phyloP scores from a whole-genome alignment of 2,113 vertebrate genomes.

The Labeo rohita region DNA sequence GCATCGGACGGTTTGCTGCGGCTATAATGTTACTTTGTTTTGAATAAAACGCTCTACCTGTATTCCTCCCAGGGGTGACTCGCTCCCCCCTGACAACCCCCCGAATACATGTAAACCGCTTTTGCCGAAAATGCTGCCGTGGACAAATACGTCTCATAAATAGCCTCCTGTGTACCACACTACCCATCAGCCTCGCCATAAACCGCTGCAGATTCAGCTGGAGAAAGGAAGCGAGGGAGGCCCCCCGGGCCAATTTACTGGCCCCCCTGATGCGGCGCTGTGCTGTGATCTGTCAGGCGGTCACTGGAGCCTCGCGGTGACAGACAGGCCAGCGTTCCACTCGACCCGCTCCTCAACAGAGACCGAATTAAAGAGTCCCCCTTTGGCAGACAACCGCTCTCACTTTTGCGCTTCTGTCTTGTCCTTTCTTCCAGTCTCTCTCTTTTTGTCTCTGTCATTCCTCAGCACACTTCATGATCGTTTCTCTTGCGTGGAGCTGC shows the following conservation, averaged over 20 bases:
- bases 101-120: slow-evolving; percentile 48
- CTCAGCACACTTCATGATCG: slow-evolving; percentile 58
- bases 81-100: slow-evolving; percentile 38
- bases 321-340: slow-evolving; percentile 58
- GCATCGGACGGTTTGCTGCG: background rate
- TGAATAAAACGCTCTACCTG: slow-evolving; percentile 46
- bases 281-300: slow-evolving; percentile 58
- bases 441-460: slow-evolving; percentile 51
- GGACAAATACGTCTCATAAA: slow-evolving; percentile 48
- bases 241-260: slow-evolving; percentile 57
- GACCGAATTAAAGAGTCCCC: slow-evolving; percentile 59
- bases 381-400: slow-evolving; percentile 46
- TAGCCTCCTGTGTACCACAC: slow-evolving; percentile 49
- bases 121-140: slow-evolving; percentile 47
- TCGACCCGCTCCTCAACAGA: slow-evolving; percentile 48
- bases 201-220: slow-evolving; percentile 41
- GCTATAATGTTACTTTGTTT: slow-evolving; percentile 39
- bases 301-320: slow-evolving; percentile 58
- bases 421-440: slow-evolving; percentile 20
- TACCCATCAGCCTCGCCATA: slow-evolving; percentile 41
- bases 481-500: slow-evolving; percentile 49
- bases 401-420: slow-evolving; percentile 25
- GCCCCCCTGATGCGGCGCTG: slow-evolving; percentile 49
- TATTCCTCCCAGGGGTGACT: slow-evolving; percentile 27
- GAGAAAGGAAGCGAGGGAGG: slow-evolving; percentile 34